phyloP scores from a whole-genome alignment of 53 echinoderm and acorn worm species.

The Hippasteria phrygiana region DNA sequence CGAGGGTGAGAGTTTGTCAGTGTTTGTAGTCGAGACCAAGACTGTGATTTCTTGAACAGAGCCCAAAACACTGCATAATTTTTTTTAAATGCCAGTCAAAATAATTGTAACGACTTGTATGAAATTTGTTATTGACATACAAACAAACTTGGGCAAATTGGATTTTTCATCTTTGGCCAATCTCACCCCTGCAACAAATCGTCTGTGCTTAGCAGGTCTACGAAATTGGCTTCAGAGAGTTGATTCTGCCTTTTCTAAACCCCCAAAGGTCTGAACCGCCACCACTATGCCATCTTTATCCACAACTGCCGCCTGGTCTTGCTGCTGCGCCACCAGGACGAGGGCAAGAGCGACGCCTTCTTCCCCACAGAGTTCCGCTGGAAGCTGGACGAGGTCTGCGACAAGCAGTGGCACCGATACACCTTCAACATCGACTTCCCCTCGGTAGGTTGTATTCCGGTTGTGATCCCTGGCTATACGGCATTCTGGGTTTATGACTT shows the following conservation, averaged over 20 bases:
- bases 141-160: too few relatives aligned
- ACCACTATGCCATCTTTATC: constrained; percentile 90
- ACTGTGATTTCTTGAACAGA: neutral
- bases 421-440: constrained; percentile 85
- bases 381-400: constrained; percentile 90
- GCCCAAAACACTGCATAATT: too few relatives aligned
- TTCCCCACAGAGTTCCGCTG: constrained; percentile 91
- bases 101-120: too few relatives aligned
- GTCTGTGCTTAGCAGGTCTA: too few relatives aligned
- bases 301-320: constrained; percentile 98
- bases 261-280: constrained; percentile 80
- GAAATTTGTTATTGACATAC: too few relatives aligned
- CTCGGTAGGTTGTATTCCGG: constrained; percentile 77
- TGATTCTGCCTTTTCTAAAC: neutral
- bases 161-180: too few relatives aligned
- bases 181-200: too few relatives aligned
- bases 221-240: neutral
- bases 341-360: constrained; percentile 67
- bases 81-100: too few relatives aligned
- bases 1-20: constrained; percentile 69
- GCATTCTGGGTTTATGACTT: too few relatives aligned
- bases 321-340: constrained; percentile 75
- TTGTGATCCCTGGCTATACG: too few relatives aligned
- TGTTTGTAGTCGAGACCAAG: neutral
- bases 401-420: constrained; percentile 98